Base-by-base conservation (phyloP, 2,888 invertebrate genomes). In the Carcina quercana region DNA sequence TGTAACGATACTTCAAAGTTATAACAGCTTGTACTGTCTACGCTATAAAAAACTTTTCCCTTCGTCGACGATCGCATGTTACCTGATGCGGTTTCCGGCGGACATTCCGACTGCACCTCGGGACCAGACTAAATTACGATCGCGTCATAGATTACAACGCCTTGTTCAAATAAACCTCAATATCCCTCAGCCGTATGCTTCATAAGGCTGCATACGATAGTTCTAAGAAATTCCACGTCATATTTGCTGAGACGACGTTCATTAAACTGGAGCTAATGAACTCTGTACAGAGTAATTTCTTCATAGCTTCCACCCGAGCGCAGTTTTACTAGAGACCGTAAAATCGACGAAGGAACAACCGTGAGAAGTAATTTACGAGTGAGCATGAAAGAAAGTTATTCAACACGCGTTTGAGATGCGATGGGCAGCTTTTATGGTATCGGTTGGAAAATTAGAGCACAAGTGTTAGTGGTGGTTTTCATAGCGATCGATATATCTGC, bases 11-110 rank as follows among this genome's bases (percentile, higher is more conserved):
- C n/a, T n/a, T n/a, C n/a, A n/a, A n/a, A n/a, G n/a, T n/a, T n/a
- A n/a, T n/a, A n/a, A n/a, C n/a, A n/a, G n/a, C n/a, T n/a, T n/a
- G n/a, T n/a, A n/a, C n/a, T n/a, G n/a, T n/a, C n/a, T n/a, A n/a
- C n/a, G n/a, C n/a, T n/a, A n/a, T n/a, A n/a, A n/a, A n/a, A n/a
- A n/a, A n/a, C n/a, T n/a, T n/a, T n/a, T n/a, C n/a, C n/a, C n/a
- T n/a, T n/a, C n/a, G n/a, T n/a, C 24, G 11, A 11, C 50, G 58
- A 58, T 57, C 46, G 57, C 45, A 30, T 25, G 59, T 60, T 74
- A 75, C 78, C 74, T 76, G 74, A 51, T 55, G 61, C 59, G 62
- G 67, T 72, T 74, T 79, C 76, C 79, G 75, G 67, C 60, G 62
- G 50, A 53, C 69, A 73, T 73, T 66, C 73, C 71, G 44, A 53